Evolutionary conservation across 2,888 invertebrate species (phyloP).

Genomic region (Drosophila bunnanda): DNA sequence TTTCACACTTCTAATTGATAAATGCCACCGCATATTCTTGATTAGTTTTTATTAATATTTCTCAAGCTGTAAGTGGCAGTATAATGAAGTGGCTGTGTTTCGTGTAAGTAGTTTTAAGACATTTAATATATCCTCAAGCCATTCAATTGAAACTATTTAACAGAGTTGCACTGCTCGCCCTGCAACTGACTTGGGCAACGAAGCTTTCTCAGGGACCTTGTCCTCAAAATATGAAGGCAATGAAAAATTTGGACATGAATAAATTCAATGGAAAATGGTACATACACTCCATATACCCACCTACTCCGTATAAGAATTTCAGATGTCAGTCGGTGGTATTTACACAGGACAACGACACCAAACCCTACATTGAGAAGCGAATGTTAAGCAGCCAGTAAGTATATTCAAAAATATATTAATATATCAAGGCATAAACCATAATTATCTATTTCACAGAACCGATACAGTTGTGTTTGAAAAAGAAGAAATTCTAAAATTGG

Average conservation of each 20-base stretch:
- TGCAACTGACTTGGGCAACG: background rate
- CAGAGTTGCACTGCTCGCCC: slow-evolving; percentile 12
- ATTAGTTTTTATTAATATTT: background rate
- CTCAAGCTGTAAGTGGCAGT: background rate
- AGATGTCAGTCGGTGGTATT: slow-evolving; percentile 25
- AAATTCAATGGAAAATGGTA: slow-evolving; percentile 47
- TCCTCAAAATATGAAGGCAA: slow-evolving; percentile 31
- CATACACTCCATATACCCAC: slow-evolving; percentile 20
- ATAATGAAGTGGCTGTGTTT: slow-evolving; percentile 20
- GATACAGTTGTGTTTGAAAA: background rate
- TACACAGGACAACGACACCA: background rate
- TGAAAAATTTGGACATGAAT: slow-evolving; percentile 37
- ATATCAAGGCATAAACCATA: too few relatives aligned
- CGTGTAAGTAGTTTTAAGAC: slow-evolving; percentile 6
- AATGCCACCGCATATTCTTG: background rate
- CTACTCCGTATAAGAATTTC: rapidly evolving
- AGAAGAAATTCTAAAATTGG: background rate
- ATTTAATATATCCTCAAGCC: too few relatives aligned
- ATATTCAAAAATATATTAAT: too few relatives aligned
- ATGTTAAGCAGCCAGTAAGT: slow-evolving; percentile 37
- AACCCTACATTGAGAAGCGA: rapidly evolving
- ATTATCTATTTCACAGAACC: slow-evolving; percentile 8
- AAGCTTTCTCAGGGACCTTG: slow-evolving; percentile 16
- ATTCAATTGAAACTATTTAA: background rate
- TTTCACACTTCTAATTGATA: background rate